Percentiles rank a stretch among this genome's conserved stretches.
Conservation (phyloP, 2,113 vertebrate species). For the Sebastes fasciatus region DNA sequence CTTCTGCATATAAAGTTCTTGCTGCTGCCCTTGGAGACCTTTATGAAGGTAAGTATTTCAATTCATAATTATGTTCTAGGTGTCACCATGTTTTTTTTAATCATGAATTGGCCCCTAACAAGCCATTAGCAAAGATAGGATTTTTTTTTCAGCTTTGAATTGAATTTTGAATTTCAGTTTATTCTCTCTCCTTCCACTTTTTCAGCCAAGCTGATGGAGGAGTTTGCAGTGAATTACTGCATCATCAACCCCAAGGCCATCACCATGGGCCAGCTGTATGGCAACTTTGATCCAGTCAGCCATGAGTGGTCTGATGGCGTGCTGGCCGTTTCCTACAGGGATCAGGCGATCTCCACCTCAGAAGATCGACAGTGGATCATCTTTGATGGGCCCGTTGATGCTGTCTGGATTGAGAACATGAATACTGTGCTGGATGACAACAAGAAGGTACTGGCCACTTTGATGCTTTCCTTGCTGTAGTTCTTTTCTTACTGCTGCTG, state of each 20-base stretch:
- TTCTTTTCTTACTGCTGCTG: neutral
- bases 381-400: constrained; percentile 97
- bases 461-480: neutral
- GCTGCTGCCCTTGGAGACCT: constrained; percentile 88
- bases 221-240: constrained; percentile 89
- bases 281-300: constrained; percentile 91
- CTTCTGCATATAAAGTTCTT: constrained; percentile 90
- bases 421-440: constrained; percentile 97
- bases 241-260: constrained; percentile 94
- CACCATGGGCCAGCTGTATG: constrained; percentile 94
- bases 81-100: neutral
- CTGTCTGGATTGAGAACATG: constrained; percentile 98
- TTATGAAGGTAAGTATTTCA: constrained; percentile 76
- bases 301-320: constrained; percentile 94
- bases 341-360: constrained; percentile 87
- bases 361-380: constrained; percentile 92
- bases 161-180: neutral
- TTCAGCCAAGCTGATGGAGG: constrained; percentile 87
- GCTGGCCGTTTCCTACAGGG: constrained; percentile 89
- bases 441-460: constrained; percentile 87
- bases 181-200: neutral
- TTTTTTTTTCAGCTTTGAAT: neutral
- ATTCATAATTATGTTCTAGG: neutral
- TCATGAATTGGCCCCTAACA: neutral
- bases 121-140: neutral